Conservation (phyloP, 2,888 invertebrate species). For the Epistrophe grossulariae region DNA sequence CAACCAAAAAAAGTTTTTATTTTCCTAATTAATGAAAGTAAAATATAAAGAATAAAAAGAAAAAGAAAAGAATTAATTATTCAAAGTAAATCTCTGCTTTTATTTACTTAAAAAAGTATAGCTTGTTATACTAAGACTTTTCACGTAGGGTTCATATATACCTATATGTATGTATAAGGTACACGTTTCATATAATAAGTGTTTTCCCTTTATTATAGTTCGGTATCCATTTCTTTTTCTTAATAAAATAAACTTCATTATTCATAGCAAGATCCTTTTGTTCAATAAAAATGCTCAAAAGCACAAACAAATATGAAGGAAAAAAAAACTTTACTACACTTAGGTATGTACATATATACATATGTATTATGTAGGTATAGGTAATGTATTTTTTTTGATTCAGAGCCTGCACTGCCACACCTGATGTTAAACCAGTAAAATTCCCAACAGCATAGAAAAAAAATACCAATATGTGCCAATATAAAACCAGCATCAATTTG, state of each 20-base stretch:
- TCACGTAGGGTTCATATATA: too few relatives aligned
- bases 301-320: not conserved
- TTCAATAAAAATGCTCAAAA: not conserved
- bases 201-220: not conserved
- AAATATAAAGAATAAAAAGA: too few relatives aligned
- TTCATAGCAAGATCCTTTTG: constrained; percentile 9
- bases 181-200: too few relatives aligned
- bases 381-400: not conserved
- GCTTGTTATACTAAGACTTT: too few relatives aligned
- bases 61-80: too few relatives aligned
- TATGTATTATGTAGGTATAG: too few relatives aligned
- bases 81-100: too few relatives aligned
- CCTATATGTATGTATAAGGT: too few relatives aligned
- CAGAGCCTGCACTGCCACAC: not conserved
- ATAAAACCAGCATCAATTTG: not conserved
- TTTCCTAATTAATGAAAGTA: too few relatives aligned
- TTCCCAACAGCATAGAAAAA: not conserved
- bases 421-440: not conserved
- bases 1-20: too few relatives aligned
- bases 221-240: not conserved
- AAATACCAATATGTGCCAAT: not conserved
- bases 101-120: too few relatives aligned
- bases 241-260: constrained; percentile 16
- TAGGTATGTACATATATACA: too few relatives aligned
- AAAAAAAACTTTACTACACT: not conserved